Conservation (phyloP, 2,888 invertebrate species). For the Nephrotoma guestfalica region DNA sequence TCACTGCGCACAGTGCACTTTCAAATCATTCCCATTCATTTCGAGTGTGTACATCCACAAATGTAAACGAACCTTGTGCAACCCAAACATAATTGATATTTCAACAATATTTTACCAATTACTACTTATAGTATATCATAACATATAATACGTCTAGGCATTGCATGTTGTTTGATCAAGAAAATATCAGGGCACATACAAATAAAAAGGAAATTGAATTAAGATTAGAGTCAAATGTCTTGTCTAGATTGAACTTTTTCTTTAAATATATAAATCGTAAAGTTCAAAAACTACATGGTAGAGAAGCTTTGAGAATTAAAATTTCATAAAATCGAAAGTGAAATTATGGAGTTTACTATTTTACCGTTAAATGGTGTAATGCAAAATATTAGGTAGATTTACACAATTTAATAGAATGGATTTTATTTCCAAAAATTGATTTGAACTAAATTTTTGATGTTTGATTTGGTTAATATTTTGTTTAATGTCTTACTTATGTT, state of each 20-base stretch:
- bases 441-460: neutral
- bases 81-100: neutral
- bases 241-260: neutral
- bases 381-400: neutral
- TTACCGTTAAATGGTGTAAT: neutral
- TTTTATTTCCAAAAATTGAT: neutral
- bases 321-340: neutral
- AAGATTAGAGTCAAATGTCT: neutral
- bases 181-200: too few species aligned
- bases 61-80: neutral
- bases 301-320: neutral
- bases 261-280: neutral
- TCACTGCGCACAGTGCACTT: neutral
- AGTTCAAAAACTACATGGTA: neutral
- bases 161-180: too few species aligned
- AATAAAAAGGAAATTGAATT: neutral
- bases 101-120: too few species aligned
- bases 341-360: neutral
- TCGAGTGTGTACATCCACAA: neutral
- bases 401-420: neutral
- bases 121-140: too few species aligned
- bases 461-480: neutral
- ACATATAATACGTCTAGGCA: neutral
- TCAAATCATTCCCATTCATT: neutral
- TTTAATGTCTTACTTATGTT: neutral